Conservation (phyloP, 2,888 invertebrate genomes). For the Petrophora chlorosata region DNA sequence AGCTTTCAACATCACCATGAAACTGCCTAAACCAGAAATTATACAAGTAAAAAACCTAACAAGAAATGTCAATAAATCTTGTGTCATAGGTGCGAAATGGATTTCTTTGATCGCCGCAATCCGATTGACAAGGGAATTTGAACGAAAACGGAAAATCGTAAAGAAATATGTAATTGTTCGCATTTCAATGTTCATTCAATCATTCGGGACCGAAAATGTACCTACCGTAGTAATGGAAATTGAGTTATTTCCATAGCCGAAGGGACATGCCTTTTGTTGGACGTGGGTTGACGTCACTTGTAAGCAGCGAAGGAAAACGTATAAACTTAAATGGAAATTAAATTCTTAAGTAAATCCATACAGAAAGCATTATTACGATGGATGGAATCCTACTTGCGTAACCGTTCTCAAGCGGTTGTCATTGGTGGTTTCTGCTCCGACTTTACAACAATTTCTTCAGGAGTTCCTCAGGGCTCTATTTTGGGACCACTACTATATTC, state of each 20-base stretch:
- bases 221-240: too few species aligned
- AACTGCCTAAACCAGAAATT: slow-evolving; percentile 7
- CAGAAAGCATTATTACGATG: too few species aligned
- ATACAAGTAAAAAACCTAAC: background rate
- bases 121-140: slow-evolving; percentile 10
- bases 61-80: slow-evolving; percentile 11
- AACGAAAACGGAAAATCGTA: background rate
- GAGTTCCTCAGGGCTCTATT: too few species aligned
- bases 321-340: too few species aligned
- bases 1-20: background rate
- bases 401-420: too few species aligned
- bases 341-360: too few species aligned
- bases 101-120: slow-evolving; percentile 18
- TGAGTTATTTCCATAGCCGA: background rate
- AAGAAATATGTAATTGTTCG: background rate
- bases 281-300: slow-evolving; percentile 16
- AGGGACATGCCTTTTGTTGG: slow-evolving; percentile 3
- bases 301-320: background rate
- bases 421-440: too few species aligned
- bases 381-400: too few species aligned
- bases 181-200: too few species aligned
- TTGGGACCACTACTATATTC: too few species aligned
- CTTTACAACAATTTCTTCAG: too few species aligned
- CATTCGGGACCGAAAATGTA: too few species aligned
- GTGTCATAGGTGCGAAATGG: slow-evolving; percentile 14